Evolutionary conservation across 1,140 invertebrate genomes (phyloP).

Genomic region (Scaptomyza pallida): DNA sequence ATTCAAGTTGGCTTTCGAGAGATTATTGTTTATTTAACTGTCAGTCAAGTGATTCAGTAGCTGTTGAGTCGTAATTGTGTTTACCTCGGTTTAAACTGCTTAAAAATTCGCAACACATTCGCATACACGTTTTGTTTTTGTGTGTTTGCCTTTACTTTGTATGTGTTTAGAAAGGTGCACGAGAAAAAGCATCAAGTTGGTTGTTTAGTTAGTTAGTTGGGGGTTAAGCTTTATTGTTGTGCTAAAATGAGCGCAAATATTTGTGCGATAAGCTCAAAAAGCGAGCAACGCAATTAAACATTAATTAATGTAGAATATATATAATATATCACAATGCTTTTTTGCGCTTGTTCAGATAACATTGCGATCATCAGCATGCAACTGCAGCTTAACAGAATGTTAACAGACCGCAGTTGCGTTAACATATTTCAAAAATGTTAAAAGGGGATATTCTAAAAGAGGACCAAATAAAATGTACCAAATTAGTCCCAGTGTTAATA

Average conservation of each 20-base stretch:
- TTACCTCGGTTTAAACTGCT: slow-evolving; percentile 27
- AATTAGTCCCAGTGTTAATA: too few species aligned
- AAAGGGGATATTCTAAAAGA: too few species aligned
- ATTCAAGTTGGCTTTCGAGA: background rate
- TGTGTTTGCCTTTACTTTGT: too few species aligned
- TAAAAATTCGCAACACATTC: slow-evolving; percentile 37
- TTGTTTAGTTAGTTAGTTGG: background rate
- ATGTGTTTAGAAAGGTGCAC: slow-evolving; percentile 19
- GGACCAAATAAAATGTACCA: too few species aligned
- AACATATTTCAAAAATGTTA: too few species aligned
- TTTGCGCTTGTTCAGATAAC: background rate
- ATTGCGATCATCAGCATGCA: background rate
- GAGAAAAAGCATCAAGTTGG: background rate
- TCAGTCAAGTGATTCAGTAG: slow-evolving; percentile 11
- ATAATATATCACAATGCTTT: background rate
- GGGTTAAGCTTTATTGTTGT: slow-evolving; percentile 16
- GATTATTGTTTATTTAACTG: slow-evolving; percentile 9
- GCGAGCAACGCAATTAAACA: slow-evolving; percentile 11
- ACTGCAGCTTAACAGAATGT: background rate
- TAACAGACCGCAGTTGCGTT: background rate
- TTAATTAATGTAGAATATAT: slow-evolving; percentile 8
- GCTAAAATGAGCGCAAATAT: slow-evolving; percentile 20
- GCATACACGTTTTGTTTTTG: slow-evolving; percentile 13
- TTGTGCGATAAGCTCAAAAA: slow-evolving; percentile 17
- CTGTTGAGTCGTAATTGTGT: slow-evolving; percentile 14